These are phyloP conservation scores for Polyodon spathula DNA, from an alignment of 2,113 vertebrate species.

Conservation along the genomic window DNA sequence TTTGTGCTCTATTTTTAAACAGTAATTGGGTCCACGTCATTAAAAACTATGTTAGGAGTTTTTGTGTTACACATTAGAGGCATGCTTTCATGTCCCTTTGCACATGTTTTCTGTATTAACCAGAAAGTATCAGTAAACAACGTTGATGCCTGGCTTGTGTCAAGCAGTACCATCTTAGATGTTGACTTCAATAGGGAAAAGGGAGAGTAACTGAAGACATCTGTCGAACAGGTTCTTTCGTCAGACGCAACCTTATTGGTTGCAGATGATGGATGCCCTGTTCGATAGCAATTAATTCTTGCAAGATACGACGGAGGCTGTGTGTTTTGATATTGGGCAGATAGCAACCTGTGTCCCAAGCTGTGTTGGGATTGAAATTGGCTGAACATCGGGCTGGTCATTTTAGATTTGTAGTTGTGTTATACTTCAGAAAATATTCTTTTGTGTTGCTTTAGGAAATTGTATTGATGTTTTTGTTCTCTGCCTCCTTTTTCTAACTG, in stretches of 20 bases:
- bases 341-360: slow-evolving; percentile 1
- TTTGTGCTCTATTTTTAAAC: slow-evolving; percentile 14
- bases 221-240: slow-evolving; percentile 59
- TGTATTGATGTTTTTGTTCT: no score
- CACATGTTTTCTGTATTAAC: slow-evolving; percentile 43
- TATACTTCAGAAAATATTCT: slow-evolving; percentile 11
- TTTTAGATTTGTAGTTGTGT: no score
- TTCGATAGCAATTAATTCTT: slow-evolving; percentile 54
- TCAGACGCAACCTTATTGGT: slow-evolving; percentile 51
- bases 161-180: slow-evolving; percentile 55
- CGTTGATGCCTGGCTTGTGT: slow-evolving; percentile 45
- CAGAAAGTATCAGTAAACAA: slow-evolving; percentile 40
- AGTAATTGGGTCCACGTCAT: slow-evolving; percentile 23
- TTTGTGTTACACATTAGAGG: slow-evolving; percentile 29
- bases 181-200: slow-evolving; percentile 41
- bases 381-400: slow-evolving; percentile 13
- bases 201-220: slow-evolving; percentile 50
- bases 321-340: slow-evolving; percentile 39
- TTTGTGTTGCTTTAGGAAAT: slow-evolving; percentile 23
- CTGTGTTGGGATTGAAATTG: slow-evolving; percentile 29
- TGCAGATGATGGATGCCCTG: slow-evolving; percentile 63
- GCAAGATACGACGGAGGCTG: slow-evolving; percentile 47
- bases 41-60: slow-evolving; percentile 39
- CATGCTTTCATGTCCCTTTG: slow-evolving; percentile 42
- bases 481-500: no score